A percentile compares a stretch with the other conserved stretches of the same genome.
Evolutionary conservation across 2,888 invertebrate species (phyloP).

Genomic region (Drosophila algonquin): DNA sequence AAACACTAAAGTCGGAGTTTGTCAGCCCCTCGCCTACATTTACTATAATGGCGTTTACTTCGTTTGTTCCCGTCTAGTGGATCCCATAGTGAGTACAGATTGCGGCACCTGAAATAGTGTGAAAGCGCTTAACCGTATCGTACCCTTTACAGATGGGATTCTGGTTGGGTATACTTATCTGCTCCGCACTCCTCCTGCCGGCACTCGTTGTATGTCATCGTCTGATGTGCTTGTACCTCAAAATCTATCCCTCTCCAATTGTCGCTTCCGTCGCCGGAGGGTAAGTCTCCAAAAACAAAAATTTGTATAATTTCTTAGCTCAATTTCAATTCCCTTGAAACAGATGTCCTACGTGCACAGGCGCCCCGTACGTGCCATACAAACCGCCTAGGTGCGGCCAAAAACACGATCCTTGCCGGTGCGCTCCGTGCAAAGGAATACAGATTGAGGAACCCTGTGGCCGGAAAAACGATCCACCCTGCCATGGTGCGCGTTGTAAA

Average conservation of each 20-base stretch:
- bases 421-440: not conserved
- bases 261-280: constrained; percentile 60
- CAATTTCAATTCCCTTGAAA: not conserved
- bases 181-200: constrained; percentile 92
- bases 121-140: too few relatives aligned
- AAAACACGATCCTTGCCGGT: not conserved
- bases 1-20: constrained; percentile 88
- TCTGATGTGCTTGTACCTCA: constrained; percentile 93
- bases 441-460: not conserved
- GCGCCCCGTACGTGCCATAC: constrained; percentile 20
- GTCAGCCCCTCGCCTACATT: constrained; percentile 91
- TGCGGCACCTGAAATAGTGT: not conserved
- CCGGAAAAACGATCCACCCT: not conserved
- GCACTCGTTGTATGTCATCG: constrained; percentile 91
- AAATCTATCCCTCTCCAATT: constrained; percentile 93
- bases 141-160: constrained; percentile 91
- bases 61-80: constrained; percentile 91
- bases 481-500: not conserved
- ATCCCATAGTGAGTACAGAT: constrained; percentile 90
- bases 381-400: not conserved
- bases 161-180: constrained; percentile 95
- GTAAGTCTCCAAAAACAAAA: constrained; percentile 45
- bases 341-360: constrained; percentile 50
- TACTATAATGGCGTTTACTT: constrained; percentile 91
- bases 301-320: not conserved